phyloP scores from a whole-genome alignment of 2,797 vertebrate species.

The Diplodus puntazzo region DNA sequence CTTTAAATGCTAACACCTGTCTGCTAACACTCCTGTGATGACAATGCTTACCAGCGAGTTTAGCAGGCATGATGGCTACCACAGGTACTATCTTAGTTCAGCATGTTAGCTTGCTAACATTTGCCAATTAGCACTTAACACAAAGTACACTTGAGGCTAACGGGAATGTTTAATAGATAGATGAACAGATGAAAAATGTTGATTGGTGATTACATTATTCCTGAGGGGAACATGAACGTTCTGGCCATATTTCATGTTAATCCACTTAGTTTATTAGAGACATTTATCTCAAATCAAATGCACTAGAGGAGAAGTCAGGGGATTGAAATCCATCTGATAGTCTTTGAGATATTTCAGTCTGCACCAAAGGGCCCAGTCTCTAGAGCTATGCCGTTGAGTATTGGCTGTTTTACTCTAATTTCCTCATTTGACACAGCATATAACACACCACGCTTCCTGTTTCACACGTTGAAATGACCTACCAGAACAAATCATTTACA shows the following conservation, averaged over 20 bases:
- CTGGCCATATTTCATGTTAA: neutral
- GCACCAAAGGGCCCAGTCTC: neutral
- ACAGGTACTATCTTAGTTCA: neutral
- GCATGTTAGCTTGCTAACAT: neutral
- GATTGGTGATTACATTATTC: neutral
- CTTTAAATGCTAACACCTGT: neutral
- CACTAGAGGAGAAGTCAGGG: neutral
- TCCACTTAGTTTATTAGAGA: neutral
- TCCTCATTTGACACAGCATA: conserved; percentile 1
- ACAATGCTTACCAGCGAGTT: neutral
- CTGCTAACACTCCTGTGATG: neutral
- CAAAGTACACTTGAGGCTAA: neutral
- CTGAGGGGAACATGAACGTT: neutral
- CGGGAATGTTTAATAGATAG: neutral
- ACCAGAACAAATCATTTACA: neutral
- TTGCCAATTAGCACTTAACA: neutral
- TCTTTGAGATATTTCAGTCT: neutral
- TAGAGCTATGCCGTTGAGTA: neutral
- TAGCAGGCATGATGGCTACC: neutral
- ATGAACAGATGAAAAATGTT: neutral
- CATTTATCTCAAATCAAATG: neutral
- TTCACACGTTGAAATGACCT: neutral
- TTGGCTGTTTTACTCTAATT: conserved; percentile 7
- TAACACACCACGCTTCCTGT: neutral
- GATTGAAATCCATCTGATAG: neutral